Percentiles rank a stretch among this genome's conserved stretches.
Evolutionary conservation across 2,888 invertebrate genomes (phyloP).

Genomic region (Salpingus planirostris): DNA sequence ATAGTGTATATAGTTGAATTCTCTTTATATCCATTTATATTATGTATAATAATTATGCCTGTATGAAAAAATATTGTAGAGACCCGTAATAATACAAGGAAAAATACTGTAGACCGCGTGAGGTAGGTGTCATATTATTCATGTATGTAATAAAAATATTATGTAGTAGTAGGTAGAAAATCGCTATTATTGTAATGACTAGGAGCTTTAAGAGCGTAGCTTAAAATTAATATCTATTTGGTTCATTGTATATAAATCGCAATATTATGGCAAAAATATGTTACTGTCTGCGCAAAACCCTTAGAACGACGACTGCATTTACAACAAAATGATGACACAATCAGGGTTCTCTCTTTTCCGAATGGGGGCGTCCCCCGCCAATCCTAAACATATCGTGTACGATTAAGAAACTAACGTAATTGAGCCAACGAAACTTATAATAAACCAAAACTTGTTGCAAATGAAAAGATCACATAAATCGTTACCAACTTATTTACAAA

Average conservation of each 20-base stretch:
- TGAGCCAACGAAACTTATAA: too few species aligned
- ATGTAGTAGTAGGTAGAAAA: slow-evolving; percentile 8
- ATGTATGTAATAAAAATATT: background rate
- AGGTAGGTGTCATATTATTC: slow-evolving; percentile 25
- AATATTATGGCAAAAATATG: slow-evolving; percentile 17
- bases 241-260: slow-evolving; percentile 25
- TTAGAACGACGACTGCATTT: slow-evolving; percentile 5
- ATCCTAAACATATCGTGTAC: too few species aligned
- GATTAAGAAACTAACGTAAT: too few species aligned
- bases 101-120: slow-evolving; percentile 32
- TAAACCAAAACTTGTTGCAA: too few species aligned
- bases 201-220: slow-evolving; percentile 23
- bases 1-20: too few species aligned
- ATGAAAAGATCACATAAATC: too few species aligned
- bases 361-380: too few species aligned
- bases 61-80: slow-evolving; percentile 16
- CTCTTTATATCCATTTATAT: too few species aligned
- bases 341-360: slow-evolving; percentile 29
- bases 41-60: slow-evolving; percentile 15
- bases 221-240: slow-evolving; percentile 35
- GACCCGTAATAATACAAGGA: slow-evolving; percentile 22
- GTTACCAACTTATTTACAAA: too few species aligned
- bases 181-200: slow-evolving; percentile 26
- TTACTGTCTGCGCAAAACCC: slow-evolving; percentile 13
- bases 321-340: slow-evolving; percentile 22